phyloP scores from a whole-genome alignment of 2,797 vertebrate genomes.

The Fringilla coelebs region DNA sequence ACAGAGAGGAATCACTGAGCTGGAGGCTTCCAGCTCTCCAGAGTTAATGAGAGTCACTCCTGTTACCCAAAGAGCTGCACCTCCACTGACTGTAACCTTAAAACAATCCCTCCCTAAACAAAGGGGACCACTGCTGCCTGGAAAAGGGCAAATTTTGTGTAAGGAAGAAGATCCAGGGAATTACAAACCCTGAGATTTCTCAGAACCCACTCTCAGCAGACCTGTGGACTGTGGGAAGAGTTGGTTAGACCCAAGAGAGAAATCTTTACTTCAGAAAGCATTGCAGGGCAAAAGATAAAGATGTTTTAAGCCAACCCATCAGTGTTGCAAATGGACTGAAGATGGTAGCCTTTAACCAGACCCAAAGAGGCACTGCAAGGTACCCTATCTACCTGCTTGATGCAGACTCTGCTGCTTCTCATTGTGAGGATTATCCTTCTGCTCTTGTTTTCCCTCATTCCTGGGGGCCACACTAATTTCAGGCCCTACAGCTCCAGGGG shows the following conservation, averaged over 20 bases:
- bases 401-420: not conserved
- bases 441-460: slow-evolving; percentile 7
- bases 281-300: no score
- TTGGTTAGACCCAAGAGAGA: not conserved
- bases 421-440: not conserved
- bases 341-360: not conserved
- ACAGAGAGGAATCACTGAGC: not conserved
- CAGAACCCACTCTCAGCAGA: not conserved
- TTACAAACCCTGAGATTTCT: not conserved
- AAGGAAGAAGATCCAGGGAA: not conserved
- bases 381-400: not conserved
- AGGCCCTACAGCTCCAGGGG: slow-evolving; percentile 25
- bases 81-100: not conserved
- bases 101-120: not conserved
- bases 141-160: not conserved
- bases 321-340: not conserved
- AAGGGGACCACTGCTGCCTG: not conserved
- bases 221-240: not conserved
- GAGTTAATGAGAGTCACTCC: not conserved
- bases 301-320: not conserved
- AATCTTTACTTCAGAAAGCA: not conserved
- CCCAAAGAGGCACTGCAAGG: not conserved
- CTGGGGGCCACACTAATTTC: slow-evolving; percentile 43
- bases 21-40: not conserved
- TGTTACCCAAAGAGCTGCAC: not conserved